These are phyloP conservation scores for Zaprionus nigranus DNA, from an alignment of 1,140 invertebrate species.

Conservation along the genomic window DNA sequence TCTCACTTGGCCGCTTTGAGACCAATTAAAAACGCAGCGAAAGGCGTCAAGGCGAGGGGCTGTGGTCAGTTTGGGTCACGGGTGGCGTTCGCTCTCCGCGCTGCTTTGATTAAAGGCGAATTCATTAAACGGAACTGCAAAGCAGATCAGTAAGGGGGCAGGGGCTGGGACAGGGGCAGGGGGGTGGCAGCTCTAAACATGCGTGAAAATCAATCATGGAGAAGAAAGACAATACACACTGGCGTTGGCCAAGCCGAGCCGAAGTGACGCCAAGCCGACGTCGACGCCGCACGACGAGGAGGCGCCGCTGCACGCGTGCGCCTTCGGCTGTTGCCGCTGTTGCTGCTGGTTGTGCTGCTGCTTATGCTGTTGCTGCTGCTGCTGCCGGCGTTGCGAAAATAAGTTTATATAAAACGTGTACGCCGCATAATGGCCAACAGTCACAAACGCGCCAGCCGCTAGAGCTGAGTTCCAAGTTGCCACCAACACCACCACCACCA, in stretches of 20 bases:
- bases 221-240: slow-evolving; percentile 48
- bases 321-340: slow-evolving; percentile 25
- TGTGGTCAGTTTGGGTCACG: slow-evolving; percentile 34
- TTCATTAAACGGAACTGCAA: slow-evolving; percentile 66
- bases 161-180: too few species aligned
- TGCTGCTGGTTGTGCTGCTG: slow-evolving; percentile 1
- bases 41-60: slow-evolving; percentile 48
- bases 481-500: not conserved
- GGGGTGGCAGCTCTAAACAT: slow-evolving; percentile 40
- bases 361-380: not conserved
- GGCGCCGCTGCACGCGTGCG: slow-evolving; percentile 9
- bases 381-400: slow-evolving; percentile 32
- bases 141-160: not conserved
- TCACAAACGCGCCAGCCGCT: slow-evolving; percentile 65
- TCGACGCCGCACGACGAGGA: slow-evolving; percentile 26
- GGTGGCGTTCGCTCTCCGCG: slow-evolving; percentile 12
- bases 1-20: slow-evolving; percentile 29
- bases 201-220: slow-evolving; percentile 75
- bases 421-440: slow-evolving; percentile 63
- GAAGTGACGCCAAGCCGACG: slow-evolving; percentile 13
- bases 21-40: slow-evolving; percentile 61
- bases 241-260: slow-evolving; percentile 11
- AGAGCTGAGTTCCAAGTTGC: slow-evolving; percentile 30
- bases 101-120: slow-evolving; percentile 43
- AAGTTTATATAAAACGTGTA: slow-evolving; percentile 73